A percentile compares a stretch with the other conserved stretches of the same genome.
phyloP scores from a whole-genome alignment of 1,140 invertebrate species.

The Pinna nobilis region DNA sequence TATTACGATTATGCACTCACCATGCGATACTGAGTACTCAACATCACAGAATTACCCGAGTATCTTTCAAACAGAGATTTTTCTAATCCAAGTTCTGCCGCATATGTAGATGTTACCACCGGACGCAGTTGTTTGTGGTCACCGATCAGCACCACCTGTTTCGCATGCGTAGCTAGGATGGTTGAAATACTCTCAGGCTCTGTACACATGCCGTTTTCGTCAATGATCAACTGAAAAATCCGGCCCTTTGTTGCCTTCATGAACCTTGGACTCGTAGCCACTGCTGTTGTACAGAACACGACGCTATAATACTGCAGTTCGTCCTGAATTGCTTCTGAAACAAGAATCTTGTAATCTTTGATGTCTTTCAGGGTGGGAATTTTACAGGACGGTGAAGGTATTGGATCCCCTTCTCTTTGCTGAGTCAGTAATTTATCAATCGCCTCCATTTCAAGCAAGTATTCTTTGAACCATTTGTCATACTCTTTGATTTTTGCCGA shows the following conservation, averaged over 20 bases:
- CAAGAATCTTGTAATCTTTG: constrained; percentile 38
- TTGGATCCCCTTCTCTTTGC: neutral
- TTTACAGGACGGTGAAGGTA: too few relatives aligned
- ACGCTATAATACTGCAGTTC: constrained; percentile 49
- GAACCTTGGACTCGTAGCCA: constrained; percentile 38
- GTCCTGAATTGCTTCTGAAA: constrained; percentile 38
- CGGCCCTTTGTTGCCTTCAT: constrained; percentile 26
- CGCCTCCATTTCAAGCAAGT: neutral
- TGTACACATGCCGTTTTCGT: constrained; percentile 69
- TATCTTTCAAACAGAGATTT: constrained; percentile 69
- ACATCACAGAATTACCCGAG: constrained; percentile 42
- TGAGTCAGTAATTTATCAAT: neutral
- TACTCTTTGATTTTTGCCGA: constrained; percentile 34
- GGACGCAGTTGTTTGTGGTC: constrained; percentile 70
- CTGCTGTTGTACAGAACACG: constrained; percentile 50
- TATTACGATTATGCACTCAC: too few relatives aligned
- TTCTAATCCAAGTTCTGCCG: constrained; percentile 60
- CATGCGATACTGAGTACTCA: constrained; percentile 69
- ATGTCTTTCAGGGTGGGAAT: constrained; percentile 9
- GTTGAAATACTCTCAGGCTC: constrained; percentile 68
- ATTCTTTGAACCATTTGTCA: neutral
- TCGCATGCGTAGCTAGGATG: constrained; percentile 57
- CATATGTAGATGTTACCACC: constrained; percentile 58
- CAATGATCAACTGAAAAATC: constrained; percentile 63
- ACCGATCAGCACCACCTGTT: constrained; percentile 70